These are phyloP conservation scores for Hyphantria cunea DNA, from an alignment of 1,140 invertebrate genomes.

Conservation along the genomic window DNA sequence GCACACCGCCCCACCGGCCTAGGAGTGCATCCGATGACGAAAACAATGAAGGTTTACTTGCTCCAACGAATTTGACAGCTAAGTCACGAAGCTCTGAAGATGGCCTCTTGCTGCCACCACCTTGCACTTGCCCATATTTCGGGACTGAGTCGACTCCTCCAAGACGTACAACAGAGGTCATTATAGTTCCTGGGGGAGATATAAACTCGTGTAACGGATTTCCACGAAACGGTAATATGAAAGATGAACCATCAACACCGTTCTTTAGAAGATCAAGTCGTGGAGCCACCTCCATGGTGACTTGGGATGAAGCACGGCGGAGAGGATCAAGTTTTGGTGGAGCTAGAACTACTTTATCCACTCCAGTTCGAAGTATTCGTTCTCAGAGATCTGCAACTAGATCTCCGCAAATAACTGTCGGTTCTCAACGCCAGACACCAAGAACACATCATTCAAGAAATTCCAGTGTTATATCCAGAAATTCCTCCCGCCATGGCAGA, in stretches of 20 bases:
- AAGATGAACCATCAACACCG: slow-evolving; percentile 71
- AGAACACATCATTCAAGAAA: slow-evolving; percentile 87
- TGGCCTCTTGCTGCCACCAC: slow-evolving; percentile 84
- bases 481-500: slow-evolving; percentile 90
- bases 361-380: slow-evolving; percentile 67
- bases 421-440: slow-evolving; percentile 82
- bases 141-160: slow-evolving; percentile 83
- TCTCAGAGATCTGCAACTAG: slow-evolving; percentile 61
- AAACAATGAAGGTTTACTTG: slow-evolving; percentile 66
- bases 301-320: slow-evolving; percentile 83
- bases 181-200: slow-evolving; percentile 70
- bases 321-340: slow-evolving; percentile 84
- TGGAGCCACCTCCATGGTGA: slow-evolving; percentile 81
- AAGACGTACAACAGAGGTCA: slow-evolving; percentile 67
- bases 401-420: slow-evolving; percentile 74
- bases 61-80: slow-evolving; percentile 60
- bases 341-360: slow-evolving; percentile 78
- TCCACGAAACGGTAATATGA: slow-evolving; percentile 62
- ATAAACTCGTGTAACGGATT: slow-evolving; percentile 71
- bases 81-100: slow-evolving; percentile 74
- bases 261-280: slow-evolving; percentile 69
- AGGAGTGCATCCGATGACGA: slow-evolving; percentile 75
- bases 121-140: slow-evolving; percentile 91
- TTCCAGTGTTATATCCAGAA: slow-evolving; percentile 90
- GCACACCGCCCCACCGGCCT: slow-evolving; percentile 58